Evolutionary conservation across 2,888 invertebrate species (phyloP).

Genomic region (Chrysolina oricalcia): DNA sequence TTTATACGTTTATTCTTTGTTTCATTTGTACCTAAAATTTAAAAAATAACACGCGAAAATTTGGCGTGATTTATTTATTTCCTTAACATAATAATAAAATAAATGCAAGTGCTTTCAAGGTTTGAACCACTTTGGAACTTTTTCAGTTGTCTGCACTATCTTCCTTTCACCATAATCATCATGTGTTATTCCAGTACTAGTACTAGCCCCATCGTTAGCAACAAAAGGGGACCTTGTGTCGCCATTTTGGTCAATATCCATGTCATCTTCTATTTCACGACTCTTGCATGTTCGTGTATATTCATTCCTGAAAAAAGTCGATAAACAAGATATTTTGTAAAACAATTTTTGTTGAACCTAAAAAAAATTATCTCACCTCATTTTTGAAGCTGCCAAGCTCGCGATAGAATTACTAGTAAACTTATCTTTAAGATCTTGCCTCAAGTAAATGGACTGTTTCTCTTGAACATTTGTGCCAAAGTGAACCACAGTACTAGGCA

Average conservation of each 20-base stretch:
- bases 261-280: constrained; percentile 50
- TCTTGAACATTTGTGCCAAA: constrained; percentile 75
- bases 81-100: constrained; percentile 7
- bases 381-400: constrained; percentile 79
- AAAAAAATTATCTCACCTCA: constrained; percentile 71
- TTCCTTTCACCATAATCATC: constrained; percentile 55
- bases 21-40: not conserved
- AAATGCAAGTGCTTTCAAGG: constrained; percentile 42
- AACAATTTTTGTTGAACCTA: too few relatives aligned
- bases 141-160: constrained; percentile 60
- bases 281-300: constrained; percentile 52
- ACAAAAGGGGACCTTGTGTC: constrained; percentile 45
- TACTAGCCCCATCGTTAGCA: constrained; percentile 64
- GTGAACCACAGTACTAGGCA: constrained; percentile 86
- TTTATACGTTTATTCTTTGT: constrained; percentile 5
- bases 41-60: constrained; percentile 20
- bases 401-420: constrained; percentile 81
- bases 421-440: constrained; percentile 76
- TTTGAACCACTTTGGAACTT: constrained; percentile 71
- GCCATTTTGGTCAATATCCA: constrained; percentile 52
- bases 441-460: constrained; percentile 73
- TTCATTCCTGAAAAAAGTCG: constrained; percentile 50
- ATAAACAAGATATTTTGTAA: not conserved
- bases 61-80: constrained; percentile 7
- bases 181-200: constrained; percentile 59